These are phyloP conservation scores for Nothoprocta pentlandii DNA, from an alignment of 2,113 vertebrate species.

Conservation along the genomic window DNA sequence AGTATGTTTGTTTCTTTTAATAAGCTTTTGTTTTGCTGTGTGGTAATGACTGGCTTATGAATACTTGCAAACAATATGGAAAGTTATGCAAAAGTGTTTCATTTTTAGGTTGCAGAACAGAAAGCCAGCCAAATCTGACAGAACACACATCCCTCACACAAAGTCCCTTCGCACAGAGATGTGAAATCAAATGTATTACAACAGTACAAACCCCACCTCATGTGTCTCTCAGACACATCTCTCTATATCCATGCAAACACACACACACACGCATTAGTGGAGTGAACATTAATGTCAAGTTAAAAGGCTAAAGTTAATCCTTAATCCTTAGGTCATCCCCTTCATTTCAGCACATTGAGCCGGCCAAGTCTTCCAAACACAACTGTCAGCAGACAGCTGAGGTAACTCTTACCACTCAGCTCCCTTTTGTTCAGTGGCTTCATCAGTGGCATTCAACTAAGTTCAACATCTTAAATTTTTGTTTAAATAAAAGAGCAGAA, in stretches of 20 bases:
- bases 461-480: not conserved
- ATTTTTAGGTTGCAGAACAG: not conserved
- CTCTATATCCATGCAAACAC: not conserved
- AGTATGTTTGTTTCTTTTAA: not conserved
- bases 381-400: constrained; percentile 11
- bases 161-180: not conserved
- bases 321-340: constrained; percentile 51
- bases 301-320: constrained; percentile 26
- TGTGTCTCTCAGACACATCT: constrained; percentile 34
- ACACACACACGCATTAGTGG: not conserved
- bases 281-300: constrained; percentile 3
- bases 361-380: constrained; percentile 8
- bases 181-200: not conserved
- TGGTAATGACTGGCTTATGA: not conserved
- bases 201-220: not conserved
- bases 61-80: not conserved
- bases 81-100: constrained; percentile 1
- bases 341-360: constrained; percentile 9
- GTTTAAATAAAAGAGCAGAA: not conserved
- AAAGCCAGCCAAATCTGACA: constrained; percentile 28
- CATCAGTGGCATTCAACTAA: not conserved
- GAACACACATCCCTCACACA: constrained; percentile 36
- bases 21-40: constrained; percentile 33
- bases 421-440: constrained; percentile 28
- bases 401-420: not conserved